phyloP scores from a whole-genome alignment of 2,113 vertebrate genomes.

The Tachuris rubrigastra region DNA sequence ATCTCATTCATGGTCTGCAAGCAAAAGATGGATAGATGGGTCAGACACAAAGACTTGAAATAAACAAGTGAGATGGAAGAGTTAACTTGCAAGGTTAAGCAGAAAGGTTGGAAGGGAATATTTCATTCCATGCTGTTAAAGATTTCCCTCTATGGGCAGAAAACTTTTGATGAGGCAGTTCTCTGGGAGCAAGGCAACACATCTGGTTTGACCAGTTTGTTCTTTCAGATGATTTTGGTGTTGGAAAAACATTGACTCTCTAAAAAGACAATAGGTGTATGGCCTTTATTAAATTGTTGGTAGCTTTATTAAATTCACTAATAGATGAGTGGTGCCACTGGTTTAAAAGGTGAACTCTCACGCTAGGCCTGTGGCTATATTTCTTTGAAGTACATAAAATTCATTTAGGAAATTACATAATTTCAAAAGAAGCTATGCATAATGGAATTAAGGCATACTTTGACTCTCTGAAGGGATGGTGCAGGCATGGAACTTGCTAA shows the following conservation, averaged over 20 bases:
- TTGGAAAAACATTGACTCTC: neutral
- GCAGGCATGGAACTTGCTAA: neutral
- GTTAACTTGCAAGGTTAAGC: neutral
- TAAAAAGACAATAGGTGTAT: neutral
- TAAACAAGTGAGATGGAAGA: neutral
- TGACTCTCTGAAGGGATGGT: neutral
- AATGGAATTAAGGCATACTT: neutral
- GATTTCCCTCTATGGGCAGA: neutral
- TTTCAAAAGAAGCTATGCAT: slow-evolving; percentile 13
- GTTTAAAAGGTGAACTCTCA: neutral
- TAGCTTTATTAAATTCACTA: neutral
- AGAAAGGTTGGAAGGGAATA: neutral
- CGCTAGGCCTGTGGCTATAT: neutral
- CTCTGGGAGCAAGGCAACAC: neutral
- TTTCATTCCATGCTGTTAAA: neutral
- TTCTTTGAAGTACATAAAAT: slow-evolving; percentile 31
- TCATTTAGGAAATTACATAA: neutral
- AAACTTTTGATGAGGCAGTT: neutral
- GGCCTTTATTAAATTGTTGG: neutral
- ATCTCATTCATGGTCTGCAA: neutral
- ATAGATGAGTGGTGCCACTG: neutral
- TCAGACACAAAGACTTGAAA: neutral
- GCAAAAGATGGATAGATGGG: neutral
- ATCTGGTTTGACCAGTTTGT: neutral
- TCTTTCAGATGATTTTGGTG: neutral